Conservation (phyloP, 2,797 vertebrate genomes). For the Spheniscus humboldti region DNA sequence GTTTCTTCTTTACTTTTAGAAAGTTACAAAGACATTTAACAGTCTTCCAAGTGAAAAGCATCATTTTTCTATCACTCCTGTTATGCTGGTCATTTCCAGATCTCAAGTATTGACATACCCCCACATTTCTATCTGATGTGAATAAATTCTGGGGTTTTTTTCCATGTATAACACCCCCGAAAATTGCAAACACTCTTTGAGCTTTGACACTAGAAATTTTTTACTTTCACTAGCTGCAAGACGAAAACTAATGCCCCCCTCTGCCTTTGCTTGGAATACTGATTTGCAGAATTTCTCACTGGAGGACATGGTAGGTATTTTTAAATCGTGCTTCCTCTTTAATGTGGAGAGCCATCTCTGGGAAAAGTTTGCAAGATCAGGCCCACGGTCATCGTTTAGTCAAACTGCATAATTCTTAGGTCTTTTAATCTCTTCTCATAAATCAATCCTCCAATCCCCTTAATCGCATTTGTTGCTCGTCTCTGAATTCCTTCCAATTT, state of each 20-base stretch:
- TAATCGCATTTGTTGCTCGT: constrained; percentile 20
- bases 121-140: neutral
- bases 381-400: constrained; percentile 8
- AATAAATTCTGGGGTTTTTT: neutral
- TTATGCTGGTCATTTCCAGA: neutral
- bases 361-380: constrained; percentile 31
- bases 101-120: neutral
- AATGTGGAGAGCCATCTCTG: neutral
- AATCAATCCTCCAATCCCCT: constrained; percentile 42
- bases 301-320: neutral
- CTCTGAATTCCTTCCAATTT: constrained; percentile 61
- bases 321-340: neutral
- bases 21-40: neutral
- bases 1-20: neutral
- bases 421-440: constrained; percentile 49
- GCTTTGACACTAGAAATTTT: neutral
- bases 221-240: neutral
- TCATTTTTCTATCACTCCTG: neutral
- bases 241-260: neutral
- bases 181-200: neutral
- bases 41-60: neutral
- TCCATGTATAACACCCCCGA: neutral
- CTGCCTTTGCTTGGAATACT: neutral
- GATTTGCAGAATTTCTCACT: constrained; percentile 10
- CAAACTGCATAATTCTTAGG: constrained; percentile 25